Evolutionary conservation across 2,888 invertebrate species (phyloP).

Genomic region (Pollenia angustigena): DNA sequence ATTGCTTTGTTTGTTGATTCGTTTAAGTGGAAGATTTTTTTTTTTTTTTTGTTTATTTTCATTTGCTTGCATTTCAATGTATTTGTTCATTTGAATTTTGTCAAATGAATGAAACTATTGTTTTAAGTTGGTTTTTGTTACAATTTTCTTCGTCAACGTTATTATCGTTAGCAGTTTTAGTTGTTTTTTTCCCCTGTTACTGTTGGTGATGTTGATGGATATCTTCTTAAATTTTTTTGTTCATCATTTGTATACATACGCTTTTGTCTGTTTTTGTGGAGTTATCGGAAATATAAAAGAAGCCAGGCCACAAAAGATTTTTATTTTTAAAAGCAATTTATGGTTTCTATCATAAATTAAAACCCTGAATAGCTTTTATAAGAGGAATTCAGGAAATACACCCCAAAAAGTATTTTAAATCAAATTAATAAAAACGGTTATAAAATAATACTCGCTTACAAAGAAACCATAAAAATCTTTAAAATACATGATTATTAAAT

Average conservation of each 20-base stretch:
- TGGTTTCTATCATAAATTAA: conserved; percentile 53
- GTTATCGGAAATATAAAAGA: conserved; percentile 45
- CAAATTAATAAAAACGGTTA: background rate
- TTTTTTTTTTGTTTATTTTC: conserved; percentile 5
- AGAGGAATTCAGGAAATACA: conserved; percentile 16
- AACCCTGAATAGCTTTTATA: conserved; percentile 41
- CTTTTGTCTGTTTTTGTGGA: conserved; percentile 36
- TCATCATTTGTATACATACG: conserved; percentile 1
- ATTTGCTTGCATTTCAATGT: conserved; percentile 8
- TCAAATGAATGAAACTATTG: conserved; percentile 70
- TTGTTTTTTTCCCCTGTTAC: background rate
- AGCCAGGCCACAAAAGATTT: conserved; percentile 34
- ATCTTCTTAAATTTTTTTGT: conserved; percentile 44
- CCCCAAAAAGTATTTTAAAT: background rate
- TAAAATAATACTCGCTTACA: background rate
- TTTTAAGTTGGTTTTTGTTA: conserved; percentile 57
- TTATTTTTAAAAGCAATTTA: conserved; percentile 60
- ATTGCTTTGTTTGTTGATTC: conserved; percentile 59
- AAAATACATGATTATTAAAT: too few species aligned
- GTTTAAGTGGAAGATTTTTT: conserved; percentile 48
- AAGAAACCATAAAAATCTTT: background rate
- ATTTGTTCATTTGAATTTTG: conserved; percentile 47
- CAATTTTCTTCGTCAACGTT: conserved; percentile 35
- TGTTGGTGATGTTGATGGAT: conserved; percentile 62
- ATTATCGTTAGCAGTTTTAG: background rate